Evolutionary conservation across 1,140 invertebrate genomes (phyloP).

Genomic region (Mactra quadrangularis): DNA sequence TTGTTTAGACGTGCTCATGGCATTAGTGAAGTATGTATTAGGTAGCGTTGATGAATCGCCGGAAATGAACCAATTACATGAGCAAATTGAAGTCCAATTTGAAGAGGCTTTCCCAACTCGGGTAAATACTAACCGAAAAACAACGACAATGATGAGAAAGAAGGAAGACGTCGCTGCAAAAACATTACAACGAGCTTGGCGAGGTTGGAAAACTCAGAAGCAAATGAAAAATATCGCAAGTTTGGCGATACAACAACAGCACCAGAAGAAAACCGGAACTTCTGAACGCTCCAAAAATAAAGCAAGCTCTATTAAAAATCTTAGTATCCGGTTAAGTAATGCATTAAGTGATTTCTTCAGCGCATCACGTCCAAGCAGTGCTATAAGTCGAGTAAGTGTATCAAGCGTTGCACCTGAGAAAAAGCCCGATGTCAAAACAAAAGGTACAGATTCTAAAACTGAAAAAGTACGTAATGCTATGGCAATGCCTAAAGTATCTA

Average conservation of each 20-base stretch:
- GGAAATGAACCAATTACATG: constrained; percentile 93
- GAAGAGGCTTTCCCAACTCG: constrained; percentile 96
- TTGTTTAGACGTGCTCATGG: constrained; percentile 97
- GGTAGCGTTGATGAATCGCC: constrained; percentile 96
- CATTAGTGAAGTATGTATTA: constrained; percentile 96
- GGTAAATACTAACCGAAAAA: constrained; percentile 96
- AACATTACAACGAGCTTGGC: constrained; percentile 91
- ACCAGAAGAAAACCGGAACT: constrained; percentile 61
- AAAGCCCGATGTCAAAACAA: constrained; percentile 1
- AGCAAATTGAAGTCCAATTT: constrained; percentile 98
- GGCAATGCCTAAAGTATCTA: constrained; percentile 56
- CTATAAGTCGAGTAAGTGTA: constrained; percentile 65
- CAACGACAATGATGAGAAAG: constrained; percentile 97
- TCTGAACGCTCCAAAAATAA: constrained; percentile 40
- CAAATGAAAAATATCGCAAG: constrained; percentile 78
- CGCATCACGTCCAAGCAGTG: constrained; percentile 70
- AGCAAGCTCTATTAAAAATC: constrained; percentile 62
- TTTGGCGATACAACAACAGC: constrained; percentile 76
- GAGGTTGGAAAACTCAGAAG: constrained; percentile 78
- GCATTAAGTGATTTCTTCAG: constrained; percentile 75
- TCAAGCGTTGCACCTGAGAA: constrained; percentile 52
- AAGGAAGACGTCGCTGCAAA: constrained; percentile 96
- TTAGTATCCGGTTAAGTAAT: constrained; percentile 69
- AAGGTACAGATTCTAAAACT: background rate
- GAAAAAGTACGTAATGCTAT: constrained; percentile 36